Conservation (phyloP, 2,797 vertebrate species). For the Natrix natrix region DNA sequence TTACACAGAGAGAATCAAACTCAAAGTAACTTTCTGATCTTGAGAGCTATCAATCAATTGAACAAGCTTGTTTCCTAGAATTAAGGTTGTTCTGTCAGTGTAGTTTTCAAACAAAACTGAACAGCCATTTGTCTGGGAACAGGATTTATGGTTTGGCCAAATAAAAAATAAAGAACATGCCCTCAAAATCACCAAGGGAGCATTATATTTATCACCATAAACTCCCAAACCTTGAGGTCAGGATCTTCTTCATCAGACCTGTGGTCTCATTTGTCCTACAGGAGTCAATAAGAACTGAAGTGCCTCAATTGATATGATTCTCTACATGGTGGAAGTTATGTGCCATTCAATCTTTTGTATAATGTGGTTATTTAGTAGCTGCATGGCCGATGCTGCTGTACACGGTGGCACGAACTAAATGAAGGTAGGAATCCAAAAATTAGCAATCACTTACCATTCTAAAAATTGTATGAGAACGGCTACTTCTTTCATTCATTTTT, state of each 20-base stretch:
- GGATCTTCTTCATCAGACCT: background rate
- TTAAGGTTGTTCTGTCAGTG: background rate
- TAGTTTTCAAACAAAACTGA: background rate
- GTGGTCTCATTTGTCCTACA: background rate
- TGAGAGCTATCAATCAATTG: background rate
- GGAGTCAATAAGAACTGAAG: background rate
- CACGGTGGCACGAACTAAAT: background rate
- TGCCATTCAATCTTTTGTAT: background rate
- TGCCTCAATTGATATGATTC: background rate
- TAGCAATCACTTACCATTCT: conserved; percentile 83
- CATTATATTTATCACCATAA: background rate
- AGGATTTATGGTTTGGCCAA: background rate
- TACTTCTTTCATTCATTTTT: conserved; percentile 95
- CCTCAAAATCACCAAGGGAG: background rate
- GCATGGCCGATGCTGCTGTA: background rate
- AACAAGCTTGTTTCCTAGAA: background rate
- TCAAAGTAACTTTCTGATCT: background rate
- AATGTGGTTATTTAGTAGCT: background rate
- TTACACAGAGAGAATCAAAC: background rate
- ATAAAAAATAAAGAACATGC: background rate
- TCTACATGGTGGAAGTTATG: background rate
- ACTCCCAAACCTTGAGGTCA: background rate
- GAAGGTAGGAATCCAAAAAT: background rate
- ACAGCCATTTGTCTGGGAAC: background rate
- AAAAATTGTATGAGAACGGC: conserved; percentile 95